These are phyloP conservation scores for Caradrina kadenii DNA, from an alignment of 2,888 invertebrate species.

Conservation along the genomic window DNA sequence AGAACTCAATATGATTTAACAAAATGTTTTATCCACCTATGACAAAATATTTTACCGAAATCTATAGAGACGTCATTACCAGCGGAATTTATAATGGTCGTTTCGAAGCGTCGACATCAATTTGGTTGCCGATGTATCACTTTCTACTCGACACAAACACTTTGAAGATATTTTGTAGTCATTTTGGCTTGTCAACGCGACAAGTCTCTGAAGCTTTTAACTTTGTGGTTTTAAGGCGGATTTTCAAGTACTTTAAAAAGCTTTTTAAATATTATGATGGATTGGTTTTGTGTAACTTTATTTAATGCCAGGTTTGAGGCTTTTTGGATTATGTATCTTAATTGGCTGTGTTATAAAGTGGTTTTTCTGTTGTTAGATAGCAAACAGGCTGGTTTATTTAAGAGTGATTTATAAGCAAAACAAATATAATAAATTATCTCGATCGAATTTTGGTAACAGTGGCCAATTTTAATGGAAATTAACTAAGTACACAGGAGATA, in stretches of 20 bases:
- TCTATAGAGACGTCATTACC: slow-evolving; percentile 4
- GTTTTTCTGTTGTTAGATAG: not conserved
- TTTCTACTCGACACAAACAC: slow-evolving; percentile 28
- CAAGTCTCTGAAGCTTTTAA: slow-evolving; percentile 1
- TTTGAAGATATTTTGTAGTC: slow-evolving; percentile 20
- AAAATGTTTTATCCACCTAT: not conserved
- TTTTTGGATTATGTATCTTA: not conserved
- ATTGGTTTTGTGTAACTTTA: not conserved
- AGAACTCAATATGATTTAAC: not conserved
- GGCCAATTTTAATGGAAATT: no score
- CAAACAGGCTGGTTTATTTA: not conserved
- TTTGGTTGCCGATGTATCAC: slow-evolving; percentile 43
- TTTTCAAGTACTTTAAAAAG: not conserved
- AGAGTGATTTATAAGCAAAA: not conserved
- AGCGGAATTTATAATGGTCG: slow-evolving; percentile 13
- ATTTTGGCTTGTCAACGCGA: slow-evolving; percentile 29
- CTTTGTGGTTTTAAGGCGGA: not conserved
- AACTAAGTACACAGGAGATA: no score
- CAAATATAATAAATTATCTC: no score
- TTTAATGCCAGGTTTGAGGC: not conserved
- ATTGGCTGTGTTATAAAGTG: not conserved
- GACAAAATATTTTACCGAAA: not conserved
- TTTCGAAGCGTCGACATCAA: slow-evolving; percentile 23
- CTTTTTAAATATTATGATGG: not conserved
- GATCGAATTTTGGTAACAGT: no score